Evolutionary conservation across 2,113 vertebrate genomes (phyloP), one percentile per base, ranked within the genome.

Genomic region (Megaceryle torquata): DNA sequence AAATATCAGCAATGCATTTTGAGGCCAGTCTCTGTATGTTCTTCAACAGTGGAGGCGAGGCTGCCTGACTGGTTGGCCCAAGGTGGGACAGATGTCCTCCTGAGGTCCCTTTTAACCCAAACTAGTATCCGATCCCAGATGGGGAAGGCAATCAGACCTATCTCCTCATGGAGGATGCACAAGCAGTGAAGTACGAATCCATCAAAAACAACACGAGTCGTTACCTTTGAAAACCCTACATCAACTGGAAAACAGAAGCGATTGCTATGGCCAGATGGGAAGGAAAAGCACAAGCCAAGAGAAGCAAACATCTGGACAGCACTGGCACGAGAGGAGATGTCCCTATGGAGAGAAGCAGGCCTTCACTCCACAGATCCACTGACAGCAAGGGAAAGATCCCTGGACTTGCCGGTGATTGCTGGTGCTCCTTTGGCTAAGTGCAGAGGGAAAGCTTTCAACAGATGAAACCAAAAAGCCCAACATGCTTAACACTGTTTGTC

Each of bases 11-110:
- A 25, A 10, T 19, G 41, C 31, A 6, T 13, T 10, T 19, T 14
- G 64, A 56, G 9, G 24, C 41, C 46, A 50, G 6, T 15, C 15
- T 61, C 51, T 26, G 7, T 1, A 24, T 0, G 1, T 28, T 26
- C 48, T 35, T 10, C 29, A 48, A 17, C 5, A 7, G 6, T 14
- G 22, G 16, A 60, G 64, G 13, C n/a, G 50, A 51, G 22, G 33
- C 6, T 26, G 20, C n/a, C 19, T 8, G 43, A 24, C 9, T 50
- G 24, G 50, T 10, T 31, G 26, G 63, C n/a, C 39, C 86, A 44
- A 11, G 44, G 28, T 9, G 57, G 33, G 35, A 64, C n/a, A 53
- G 48, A n/a, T 3, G 17, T n/a, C 11, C 51, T 54, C 44, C 51
- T 60, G 68, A 31, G 22, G 24, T 26, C 44, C 43, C 50, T 65